Base-by-base conservation (phyloP, 2,888 invertebrate genomes). In the Melieria crassipennis region DNA sequence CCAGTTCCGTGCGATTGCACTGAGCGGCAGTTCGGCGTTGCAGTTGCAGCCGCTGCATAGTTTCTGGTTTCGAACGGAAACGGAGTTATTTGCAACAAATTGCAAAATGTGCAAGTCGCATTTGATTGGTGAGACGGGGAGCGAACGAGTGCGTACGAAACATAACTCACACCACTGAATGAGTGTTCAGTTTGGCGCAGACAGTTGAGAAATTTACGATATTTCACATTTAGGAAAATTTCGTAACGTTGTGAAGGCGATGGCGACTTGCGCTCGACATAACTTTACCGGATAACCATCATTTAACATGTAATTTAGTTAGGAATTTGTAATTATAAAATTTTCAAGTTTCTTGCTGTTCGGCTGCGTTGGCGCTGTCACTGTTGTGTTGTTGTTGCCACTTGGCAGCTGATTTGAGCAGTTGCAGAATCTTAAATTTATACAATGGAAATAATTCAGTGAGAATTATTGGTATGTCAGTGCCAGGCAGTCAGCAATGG, bases 281-380 rank as follows among this genome's bases (percentile, higher is more conserved):
- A 69, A 73, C 69, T 61, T 68, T 62, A 62, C 60, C 55, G 65
- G 73, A 73, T 73, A 73, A 73, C 62, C 70, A 73, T 73, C 71
- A 71, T 65, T 71, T 74, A 74, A 69, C 73, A 74, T 74, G 73
- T 69, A 74, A 74, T 71, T 74, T 74, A 74, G 66, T 74, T 74
- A 67, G 73, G 71, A 71, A 71, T 74, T 69, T 62, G 73, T 71
- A 74, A 74, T 74, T 74, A 74, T 74, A 74, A 74, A 73, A 74
- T 71, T 71, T 71, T 67, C 65, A 74, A 74, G 64, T 74, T 74
- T 74, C 60, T 62, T 69, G 46, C 57, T 45, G 11, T 52, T 71
- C 50, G 61, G 47, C 42, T 63, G 64, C 45, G 43, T 30, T 66
- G 16, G 45, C 60, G 45, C 58, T 57, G 57, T 57, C 58, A 46